Evolutionary conservation across 2,797 vertebrate species (phyloP), one percentile per base, ranked within the genome.

Genomic region (Valencia hispanica): DNA sequence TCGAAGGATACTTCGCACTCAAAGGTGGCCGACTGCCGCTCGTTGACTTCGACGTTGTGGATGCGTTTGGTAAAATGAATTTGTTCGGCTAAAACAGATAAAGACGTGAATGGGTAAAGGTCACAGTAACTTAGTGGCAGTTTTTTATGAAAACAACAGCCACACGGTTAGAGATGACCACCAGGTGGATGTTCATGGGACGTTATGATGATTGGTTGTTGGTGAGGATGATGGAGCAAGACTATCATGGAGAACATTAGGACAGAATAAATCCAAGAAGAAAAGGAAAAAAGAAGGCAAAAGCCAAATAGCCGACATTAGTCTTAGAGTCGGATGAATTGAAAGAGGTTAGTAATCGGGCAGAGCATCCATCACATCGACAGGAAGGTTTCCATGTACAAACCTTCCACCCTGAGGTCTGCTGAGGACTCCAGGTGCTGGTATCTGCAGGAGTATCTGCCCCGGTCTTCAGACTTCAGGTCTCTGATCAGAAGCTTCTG

Each of bases 31-130:
- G 97, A 97, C 79, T 99, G 97, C 53, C 96, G 97, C 81, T 99
- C 98, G 39, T 96, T 98, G 87, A 99, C 98, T 90, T 99, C 97
- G 2, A 99, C 96, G 92, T 98, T 99, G 95, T 99, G 98, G 94
- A 99, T 99, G 88, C 97, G 97, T 95, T 97, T 99, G 77, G 97
- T 99, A 94, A 99, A 99, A 94, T 99, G 97, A 94, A 99, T 99
- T 88, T 98, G 97, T 93, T 99, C 96, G 68, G 98, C 98, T 99
- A 95, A 84, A 95, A 95, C 83, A 95, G 91, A 96, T 89, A 94
- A 82, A 94, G 84, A 93, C 65, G 91, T 88, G 90, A 85, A 88
- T 89, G 91, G 89, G 88, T 87, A 72, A 92, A 83, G 47, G 86
- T 83, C 88, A 86, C 73, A 88, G n/a, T 1, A 82, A 68, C 69